Percentiles rank a stretch among this genome's conserved stretches.
These are phyloP conservation scores for Solenopsis invicta DNA, from an alignment of 1,140 invertebrate genomes.

Conservation along the genomic window DNA sequence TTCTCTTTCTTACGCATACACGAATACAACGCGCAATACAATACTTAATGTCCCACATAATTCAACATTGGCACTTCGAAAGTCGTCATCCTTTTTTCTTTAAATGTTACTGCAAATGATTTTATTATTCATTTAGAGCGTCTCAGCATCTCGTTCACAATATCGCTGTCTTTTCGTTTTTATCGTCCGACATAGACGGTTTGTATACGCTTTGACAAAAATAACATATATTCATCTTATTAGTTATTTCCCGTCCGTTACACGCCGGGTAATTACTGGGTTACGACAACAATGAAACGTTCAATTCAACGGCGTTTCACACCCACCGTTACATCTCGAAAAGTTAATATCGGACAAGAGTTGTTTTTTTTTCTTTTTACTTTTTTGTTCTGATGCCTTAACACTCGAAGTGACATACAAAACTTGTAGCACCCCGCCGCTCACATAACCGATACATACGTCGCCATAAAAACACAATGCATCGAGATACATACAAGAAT, in stretches of 20 bases:
- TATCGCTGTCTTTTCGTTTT: conserved; percentile 66
- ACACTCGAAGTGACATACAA: conserved; percentile 63
- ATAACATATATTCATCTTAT: conserved; percentile 65
- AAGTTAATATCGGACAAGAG: conserved; percentile 49
- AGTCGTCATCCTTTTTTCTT: conserved; percentile 65
- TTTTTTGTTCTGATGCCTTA: conserved; percentile 65
- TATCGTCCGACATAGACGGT: conserved; percentile 63
- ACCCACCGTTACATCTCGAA: conserved; percentile 19
- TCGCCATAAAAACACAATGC: conserved; percentile 50
- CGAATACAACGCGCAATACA: conserved; percentile 55
- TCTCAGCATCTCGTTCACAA: conserved; percentile 67
- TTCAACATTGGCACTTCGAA: conserved; percentile 81
- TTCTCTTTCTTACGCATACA: conserved; percentile 62
- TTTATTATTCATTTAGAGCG: conserved; percentile 37
- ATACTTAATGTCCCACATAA: conserved; percentile 63
- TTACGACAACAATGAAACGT: conserved; percentile 65
- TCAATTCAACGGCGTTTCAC: conserved; percentile 54
- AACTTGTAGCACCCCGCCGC: conserved; percentile 56
- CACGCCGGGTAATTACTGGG: conserved; percentile 69
- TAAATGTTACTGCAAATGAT: conserved; percentile 29
- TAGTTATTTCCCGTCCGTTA: conserved; percentile 37
- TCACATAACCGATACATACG: conserved; percentile 70
- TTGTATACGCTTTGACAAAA: conserved; percentile 70
- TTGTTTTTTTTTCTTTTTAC: conserved; percentile 30
- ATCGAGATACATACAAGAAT: conserved; percentile 6